Conservation (phyloP, 2,888 invertebrate genomes). For the Lasioglossum oenotherae region DNA sequence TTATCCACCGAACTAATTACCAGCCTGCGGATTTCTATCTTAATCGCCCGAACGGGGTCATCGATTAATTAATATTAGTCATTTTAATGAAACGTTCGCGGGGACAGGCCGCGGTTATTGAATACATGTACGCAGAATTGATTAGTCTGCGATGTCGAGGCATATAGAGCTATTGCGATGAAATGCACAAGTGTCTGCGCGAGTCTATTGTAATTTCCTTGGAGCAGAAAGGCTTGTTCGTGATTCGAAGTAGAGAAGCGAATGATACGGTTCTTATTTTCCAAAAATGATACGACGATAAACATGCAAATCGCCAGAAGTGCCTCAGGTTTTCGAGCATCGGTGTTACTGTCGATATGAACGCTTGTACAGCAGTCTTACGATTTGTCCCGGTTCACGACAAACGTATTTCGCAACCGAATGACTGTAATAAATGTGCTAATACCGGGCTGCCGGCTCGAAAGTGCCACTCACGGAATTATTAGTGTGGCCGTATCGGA, state of each 20-base stretch:
- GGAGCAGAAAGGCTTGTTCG: too few relatives aligned
- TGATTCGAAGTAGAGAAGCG: too few relatives aligned
- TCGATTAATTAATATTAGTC: conserved; percentile 3
- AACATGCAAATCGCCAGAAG: neutral
- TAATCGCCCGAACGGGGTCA: neutral
- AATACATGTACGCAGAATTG: neutral
- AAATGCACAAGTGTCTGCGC: neutral
- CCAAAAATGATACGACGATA: neutral
- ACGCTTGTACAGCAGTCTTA: neutral
- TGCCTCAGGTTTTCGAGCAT: neutral
- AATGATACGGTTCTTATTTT: neutral
- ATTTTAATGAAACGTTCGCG: conserved; percentile 3
- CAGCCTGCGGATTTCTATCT: neutral
- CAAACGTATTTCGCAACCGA: conserved; percentile 9
- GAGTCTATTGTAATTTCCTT: too few relatives aligned
- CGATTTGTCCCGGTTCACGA: neutral
- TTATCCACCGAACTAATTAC: conserved; percentile 5
- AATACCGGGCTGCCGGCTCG: neutral
- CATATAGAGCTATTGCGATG: neutral
- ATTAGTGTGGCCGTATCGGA: neutral
- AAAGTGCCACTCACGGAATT: conserved; percentile 2
- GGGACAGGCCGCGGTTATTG: neutral
- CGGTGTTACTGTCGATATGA: neutral
- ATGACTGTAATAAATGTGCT: neutral
- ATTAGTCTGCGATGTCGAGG: neutral